Evolutionary conservation across 30 jellyfish, hydroid and myxozoan genomes (phyloP), one percentile per base, ranked within the genome.

Genomic region (Aurelia aurita complex sp. Pacific): DNA sequence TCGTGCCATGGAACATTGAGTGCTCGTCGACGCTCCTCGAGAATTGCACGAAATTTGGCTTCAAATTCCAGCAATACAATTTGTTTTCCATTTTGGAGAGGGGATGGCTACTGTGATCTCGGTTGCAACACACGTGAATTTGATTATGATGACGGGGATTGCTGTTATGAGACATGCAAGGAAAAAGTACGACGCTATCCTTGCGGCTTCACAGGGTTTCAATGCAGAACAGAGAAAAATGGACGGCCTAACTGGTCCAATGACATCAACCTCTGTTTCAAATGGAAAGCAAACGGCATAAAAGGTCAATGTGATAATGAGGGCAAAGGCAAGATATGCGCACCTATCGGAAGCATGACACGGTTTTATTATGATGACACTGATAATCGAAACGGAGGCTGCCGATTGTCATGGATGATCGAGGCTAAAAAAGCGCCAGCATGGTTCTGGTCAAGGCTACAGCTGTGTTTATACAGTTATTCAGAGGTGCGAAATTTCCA

Each of bases 301-400:
- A 64, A 62, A 29, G 71, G 74, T 4, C 97, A 88, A 66, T 88
- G 97, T 69, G 85, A 77, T 52, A 23, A n/a, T 14, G 66, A 66
- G 10, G 70, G 50, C 68, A 64, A 69, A 43, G 89, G 97, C 11
- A 59, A 64, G 43, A 55, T 80, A 16, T 88, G 97, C 77, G 88
- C 97, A 29, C 88, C 88, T n/a, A 33, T 76, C 16, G 97, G 97
- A 40, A 75, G 92, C 80, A 88, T 88, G 97, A 88, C 97, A 38
- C 54, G 71, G 60, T 88, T 12, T 46, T 88, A 88, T 54, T 54
- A 67, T 23, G 97, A 88, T 57, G 80, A 80, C 59, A 79, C 97
- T 10, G 97, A 81, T 52, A 67, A 74, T 34, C 85, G 92, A 11
- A 53, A 33, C 1, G 97, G 97, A 54, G 97, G 97, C 84, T 88